phyloP scores from a whole-genome alignment of 2,888 invertebrate genomes.

The Eutolmus rufibarbis region DNA sequence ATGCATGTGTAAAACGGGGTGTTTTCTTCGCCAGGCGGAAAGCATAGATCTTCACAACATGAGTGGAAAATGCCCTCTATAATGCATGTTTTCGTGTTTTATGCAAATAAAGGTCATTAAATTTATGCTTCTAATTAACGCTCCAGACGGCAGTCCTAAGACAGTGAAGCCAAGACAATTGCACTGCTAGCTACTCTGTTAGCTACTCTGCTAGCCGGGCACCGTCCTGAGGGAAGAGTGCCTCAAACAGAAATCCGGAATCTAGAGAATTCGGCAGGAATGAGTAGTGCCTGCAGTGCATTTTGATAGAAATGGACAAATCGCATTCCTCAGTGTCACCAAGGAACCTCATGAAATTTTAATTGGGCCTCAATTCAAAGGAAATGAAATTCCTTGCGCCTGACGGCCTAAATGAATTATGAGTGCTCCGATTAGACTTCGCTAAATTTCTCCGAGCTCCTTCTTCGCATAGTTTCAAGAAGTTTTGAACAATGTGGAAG shows the following conservation, averaged over 20 bases:
- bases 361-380: conserved; percentile 32
- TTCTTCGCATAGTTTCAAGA: conserved; percentile 1
- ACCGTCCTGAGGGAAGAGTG: background rate
- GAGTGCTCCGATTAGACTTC: background rate
- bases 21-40: conserved; percentile 4
- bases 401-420: conserved; percentile 18
- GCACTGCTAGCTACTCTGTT: background rate
- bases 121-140: conserved; percentile 38
- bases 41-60: conserved; percentile 35
- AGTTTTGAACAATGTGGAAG: conserved; percentile 12
- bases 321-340: conserved; percentile 25
- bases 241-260: conserved; percentile 6
- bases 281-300: background rate
- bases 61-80: conserved; percentile 28
- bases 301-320: conserved; percentile 32
- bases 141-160: background rate
- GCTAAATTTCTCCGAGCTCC: background rate
- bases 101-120: conserved; percentile 38
- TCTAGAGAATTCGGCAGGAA: conserved; percentile 7
- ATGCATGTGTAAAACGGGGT: conserved; percentile 17
- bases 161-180: background rate
- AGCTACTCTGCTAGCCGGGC: background rate
- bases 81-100: conserved; percentile 39
- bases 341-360: conserved; percentile 29
- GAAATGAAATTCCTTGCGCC: conserved; percentile 29